Conservation (phyloP, 2,797 vertebrate species). For the Pseudotriccus pelzelni region DNA sequence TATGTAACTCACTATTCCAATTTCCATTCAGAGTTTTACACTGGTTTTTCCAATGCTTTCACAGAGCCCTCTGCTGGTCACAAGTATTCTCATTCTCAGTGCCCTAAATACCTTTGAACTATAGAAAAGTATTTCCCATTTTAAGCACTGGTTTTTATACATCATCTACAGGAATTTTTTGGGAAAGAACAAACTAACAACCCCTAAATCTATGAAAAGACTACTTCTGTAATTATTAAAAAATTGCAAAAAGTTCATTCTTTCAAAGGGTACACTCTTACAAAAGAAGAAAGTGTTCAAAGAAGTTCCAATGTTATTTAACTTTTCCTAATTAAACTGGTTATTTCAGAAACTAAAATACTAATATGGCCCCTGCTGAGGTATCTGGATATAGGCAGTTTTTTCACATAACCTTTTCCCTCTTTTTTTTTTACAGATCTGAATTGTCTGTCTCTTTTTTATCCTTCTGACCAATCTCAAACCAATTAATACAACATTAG, state of each 20-base stretch:
- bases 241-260: not conserved
- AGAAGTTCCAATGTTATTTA: not conserved
- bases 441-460: not conserved
- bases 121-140: not conserved
- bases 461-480: not conserved
- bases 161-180: not conserved
- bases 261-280: not conserved
- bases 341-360: not conserved
- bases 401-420: not conserved
- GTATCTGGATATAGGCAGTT: not conserved
- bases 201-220: not conserved
- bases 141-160: not conserved
- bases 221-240: not conserved
- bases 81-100: accelerated
- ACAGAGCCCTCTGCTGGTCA: conserved; percentile 10
- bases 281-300: not conserved
- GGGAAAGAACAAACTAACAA: not conserved
- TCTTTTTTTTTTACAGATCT: not conserved
- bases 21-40: not conserved
- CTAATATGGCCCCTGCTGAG: not conserved
- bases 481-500: not conserved
- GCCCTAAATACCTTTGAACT: not conserved
- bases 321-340: not conserved
- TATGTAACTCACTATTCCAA: not conserved
- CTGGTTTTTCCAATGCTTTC: not conserved